Base-by-base conservation (phyloP, 64 coral and sea anemone genomes). In the Porites lutea region DNA sequence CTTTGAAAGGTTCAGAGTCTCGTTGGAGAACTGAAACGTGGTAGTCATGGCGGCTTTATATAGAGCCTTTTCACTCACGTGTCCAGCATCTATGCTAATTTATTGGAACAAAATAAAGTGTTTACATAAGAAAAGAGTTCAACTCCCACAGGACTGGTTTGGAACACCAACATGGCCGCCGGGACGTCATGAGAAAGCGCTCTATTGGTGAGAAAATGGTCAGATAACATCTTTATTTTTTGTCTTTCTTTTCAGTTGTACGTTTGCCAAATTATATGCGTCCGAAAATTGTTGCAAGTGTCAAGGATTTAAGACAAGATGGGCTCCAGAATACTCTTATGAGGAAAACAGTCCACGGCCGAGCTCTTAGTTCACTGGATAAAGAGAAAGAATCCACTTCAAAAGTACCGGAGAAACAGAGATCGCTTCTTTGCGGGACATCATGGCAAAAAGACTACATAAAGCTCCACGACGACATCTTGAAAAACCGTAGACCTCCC, bases 401-500 rank as follows among this genome's bases (percentile, higher is more conserved):
- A 68, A 21, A 68, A 48, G 15, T 83, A 8, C 79, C 46, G 60
- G 69, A 68, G 63, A 51, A 69, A 52, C 81, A 84, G 6, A 65
- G 9, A 52, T 16, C 8, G 63, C 45, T 68, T 69, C 66, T 83
- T 18, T 93, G 91, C 48, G 91, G 91, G 6, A 63, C 83, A 55
- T 11, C 62, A 19, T 93, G 91, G 91, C 91, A 87, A 79, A 65
- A 87, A 15, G n/a, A 55, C 0, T 93, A 93, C 53, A 47, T 52
- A 43, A 75, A 82, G 3, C 22, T 93, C 8, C 91, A 93, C 67
- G 62, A 86, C n/a, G 74, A 87, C 15, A 86, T 87, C 47, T 65
- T 93, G 13, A 93, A 79, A 18, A 44, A 64, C 3, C 50, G 65
- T 11, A 75, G 37, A 79, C 82, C 82, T 7, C 45, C 71, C 0